Conservation (phyloP, 1,140 invertebrate species). For the Parasteatoda tepidariorum region DNA sequence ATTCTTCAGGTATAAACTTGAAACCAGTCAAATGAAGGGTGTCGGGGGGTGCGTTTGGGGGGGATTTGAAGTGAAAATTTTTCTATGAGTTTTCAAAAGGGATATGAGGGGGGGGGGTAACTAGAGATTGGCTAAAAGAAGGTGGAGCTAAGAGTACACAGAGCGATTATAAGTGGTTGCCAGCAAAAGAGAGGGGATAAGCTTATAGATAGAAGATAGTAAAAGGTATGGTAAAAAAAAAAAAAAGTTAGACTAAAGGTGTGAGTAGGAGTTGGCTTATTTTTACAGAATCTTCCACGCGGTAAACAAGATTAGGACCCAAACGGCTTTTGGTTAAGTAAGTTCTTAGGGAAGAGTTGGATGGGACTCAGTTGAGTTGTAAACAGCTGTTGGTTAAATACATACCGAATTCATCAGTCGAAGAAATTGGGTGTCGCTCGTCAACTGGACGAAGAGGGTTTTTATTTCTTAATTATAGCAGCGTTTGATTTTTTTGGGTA, state of each 20-base stretch:
- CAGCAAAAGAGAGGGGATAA: conserved; percentile 8
- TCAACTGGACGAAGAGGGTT: background rate
- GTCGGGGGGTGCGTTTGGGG: background rate
- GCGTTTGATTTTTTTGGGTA: background rate
- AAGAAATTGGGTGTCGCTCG: conserved; percentile 8
- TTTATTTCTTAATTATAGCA: background rate
- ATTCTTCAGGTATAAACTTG: conserved; percentile 33
- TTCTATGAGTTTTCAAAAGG: background rate
- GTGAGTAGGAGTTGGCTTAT: conserved; percentile 49
- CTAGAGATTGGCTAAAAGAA: conserved; percentile 14
- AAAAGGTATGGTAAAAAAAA: background rate
- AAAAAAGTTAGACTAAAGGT: conserved; percentile 40
- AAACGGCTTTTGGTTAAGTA: conserved; percentile 54
- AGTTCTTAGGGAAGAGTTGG: conserved; percentile 48
- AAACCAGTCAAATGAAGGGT: conserved; percentile 5
- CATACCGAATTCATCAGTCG: conserved; percentile 2
- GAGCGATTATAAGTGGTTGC: conserved; percentile 56
- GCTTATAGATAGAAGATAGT: conserved; percentile 17
- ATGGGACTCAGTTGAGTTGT: conserved; percentile 47
- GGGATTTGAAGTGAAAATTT: background rate
- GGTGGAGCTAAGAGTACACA: conserved; percentile 53
- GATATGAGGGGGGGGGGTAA: background rate
- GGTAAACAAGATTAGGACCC: conserved; percentile 55
- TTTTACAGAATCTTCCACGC: conserved; percentile 46
- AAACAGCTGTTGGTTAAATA: conserved; percentile 49